These are phyloP conservation scores for Globicephala melas DNA, from an alignment of 2,113 vertebrate genomes.

Conservation along the genomic window DNA sequence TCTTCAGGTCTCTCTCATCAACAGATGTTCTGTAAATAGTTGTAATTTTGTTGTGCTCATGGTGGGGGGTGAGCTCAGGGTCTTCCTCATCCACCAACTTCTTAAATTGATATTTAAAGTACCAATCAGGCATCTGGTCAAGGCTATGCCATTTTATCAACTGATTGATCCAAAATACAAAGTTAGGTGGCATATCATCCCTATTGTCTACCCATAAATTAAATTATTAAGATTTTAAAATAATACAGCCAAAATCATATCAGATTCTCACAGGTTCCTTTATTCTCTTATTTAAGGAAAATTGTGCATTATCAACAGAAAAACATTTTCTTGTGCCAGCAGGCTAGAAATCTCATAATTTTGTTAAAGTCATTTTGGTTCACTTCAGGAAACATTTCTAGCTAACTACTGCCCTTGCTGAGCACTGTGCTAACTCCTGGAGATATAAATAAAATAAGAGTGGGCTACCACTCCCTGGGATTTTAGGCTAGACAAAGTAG, in stretches of 20 bases:
- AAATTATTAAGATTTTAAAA: not conserved
- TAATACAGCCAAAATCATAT: not conserved
- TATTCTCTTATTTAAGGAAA: conserved; percentile 14
- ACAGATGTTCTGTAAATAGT: not conserved
- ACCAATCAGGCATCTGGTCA: not conserved
- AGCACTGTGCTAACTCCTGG: not conserved
- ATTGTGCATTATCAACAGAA: not conserved
- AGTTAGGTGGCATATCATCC: not conserved
- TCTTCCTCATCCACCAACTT: not conserved
- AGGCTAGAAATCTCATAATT: not conserved
- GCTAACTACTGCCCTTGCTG: not conserved
- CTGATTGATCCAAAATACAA: not conserved
- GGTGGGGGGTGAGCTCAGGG: not conserved
- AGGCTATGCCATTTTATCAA: not conserved
- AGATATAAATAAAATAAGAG: not conserved
- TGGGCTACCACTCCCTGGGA: fast-evolving
- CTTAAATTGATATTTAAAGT: not conserved
- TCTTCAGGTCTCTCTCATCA: not conserved
- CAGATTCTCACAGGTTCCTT: not conserved
- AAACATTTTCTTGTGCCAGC: not conserved
- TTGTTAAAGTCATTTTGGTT: not conserved
- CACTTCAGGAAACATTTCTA: not conserved
- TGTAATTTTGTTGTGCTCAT: not conserved
- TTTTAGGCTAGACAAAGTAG: not conserved
- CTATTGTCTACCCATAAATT: not conserved